phyloP scores from a whole-genome alignment of 1,140 invertebrate genomes.

The Drosophila ironensis region DNA sequence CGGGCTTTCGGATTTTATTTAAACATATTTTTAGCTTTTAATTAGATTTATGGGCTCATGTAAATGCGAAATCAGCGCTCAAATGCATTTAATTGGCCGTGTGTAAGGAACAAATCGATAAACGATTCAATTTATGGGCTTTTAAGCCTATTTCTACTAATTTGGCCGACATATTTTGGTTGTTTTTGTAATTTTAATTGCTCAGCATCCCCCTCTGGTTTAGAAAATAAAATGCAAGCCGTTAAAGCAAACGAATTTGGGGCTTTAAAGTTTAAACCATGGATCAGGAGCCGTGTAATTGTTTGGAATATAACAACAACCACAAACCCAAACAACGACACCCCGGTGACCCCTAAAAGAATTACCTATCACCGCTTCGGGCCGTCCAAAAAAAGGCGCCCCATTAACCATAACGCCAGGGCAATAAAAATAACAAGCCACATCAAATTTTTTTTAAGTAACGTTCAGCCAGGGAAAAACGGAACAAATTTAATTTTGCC shows the following conservation, averaged over 20 bases:
- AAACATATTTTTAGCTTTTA: constrained; percentile 37
- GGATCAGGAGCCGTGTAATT: neutral
- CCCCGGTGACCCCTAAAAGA: constrained; percentile 54
- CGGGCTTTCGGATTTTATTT: constrained; percentile 38
- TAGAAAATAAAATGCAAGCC: too few relatives aligned
- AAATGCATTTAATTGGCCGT: constrained; percentile 35
- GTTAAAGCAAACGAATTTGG: too few relatives aligned
- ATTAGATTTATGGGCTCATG: constrained; percentile 29
- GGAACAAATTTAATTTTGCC: constrained; percentile 45
- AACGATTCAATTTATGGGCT: constrained; percentile 32
- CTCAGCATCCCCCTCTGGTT: too few relatives aligned
- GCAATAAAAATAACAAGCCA: constrained; percentile 62
- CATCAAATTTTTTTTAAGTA: constrained; percentile 64
- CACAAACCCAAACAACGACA: constrained; percentile 24
- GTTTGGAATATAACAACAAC: constrained; percentile 27
- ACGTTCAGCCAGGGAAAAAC: constrained; percentile 20
- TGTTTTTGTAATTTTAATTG: neutral
- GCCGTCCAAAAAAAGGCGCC: constrained; percentile 6
- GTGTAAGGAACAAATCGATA: constrained; percentile 21
- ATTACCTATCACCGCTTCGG: constrained; percentile 48
- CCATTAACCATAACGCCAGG: constrained; percentile 43
- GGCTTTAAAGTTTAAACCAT: neutral
- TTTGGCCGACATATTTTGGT: constrained; percentile 17
- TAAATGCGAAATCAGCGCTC: constrained; percentile 37
- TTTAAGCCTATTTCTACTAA: constrained; percentile 32